These are phyloP conservation scores for Lytechinus variegatus DNA, from an alignment of 35 echinoderm and acorn worm species.

Conservation along the genomic window DNA sequence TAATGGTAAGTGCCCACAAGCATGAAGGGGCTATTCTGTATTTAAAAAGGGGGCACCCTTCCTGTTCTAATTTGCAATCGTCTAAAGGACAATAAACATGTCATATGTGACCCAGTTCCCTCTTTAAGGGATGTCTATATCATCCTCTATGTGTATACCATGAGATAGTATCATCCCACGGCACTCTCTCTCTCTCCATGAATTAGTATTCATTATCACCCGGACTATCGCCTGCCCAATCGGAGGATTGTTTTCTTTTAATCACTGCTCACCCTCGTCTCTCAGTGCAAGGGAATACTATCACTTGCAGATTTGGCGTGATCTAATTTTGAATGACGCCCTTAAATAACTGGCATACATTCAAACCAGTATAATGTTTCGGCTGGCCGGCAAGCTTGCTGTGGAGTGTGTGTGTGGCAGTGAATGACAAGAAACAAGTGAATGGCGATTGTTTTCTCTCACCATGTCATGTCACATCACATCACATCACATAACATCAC, in stretches of 20 bases:
- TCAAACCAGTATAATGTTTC: not conserved
- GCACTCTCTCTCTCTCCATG: not conserved
- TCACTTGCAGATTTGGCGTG: not conserved
- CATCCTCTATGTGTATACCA: not conserved
- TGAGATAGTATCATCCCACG: no score
- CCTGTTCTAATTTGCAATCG: not conserved
- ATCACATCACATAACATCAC: no score
- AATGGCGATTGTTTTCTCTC: not conserved
- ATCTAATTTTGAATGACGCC: constrained; percentile 12
- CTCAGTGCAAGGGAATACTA: not conserved
- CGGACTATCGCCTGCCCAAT: not conserved
- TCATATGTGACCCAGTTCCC: not conserved
- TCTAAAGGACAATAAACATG: not conserved
- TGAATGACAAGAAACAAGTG: not conserved
- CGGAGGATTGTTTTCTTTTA: not conserved
- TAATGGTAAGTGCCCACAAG: not conserved
- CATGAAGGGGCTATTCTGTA: not conserved
- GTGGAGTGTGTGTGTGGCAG: not conserved
- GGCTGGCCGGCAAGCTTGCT: not conserved
- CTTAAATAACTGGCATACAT: constrained; percentile 12
- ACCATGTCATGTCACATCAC: not conserved
- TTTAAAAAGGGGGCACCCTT: not conserved
- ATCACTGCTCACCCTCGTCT: constrained; percentile 7
- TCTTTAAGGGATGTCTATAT: not conserved
- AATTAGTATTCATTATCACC: not conserved